Percentiles rank a stretch among this genome's conserved stretches.
phyloP scores from a whole-genome alignment of 2,888 invertebrate genomes.

The Nymphalis polychloros region DNA sequence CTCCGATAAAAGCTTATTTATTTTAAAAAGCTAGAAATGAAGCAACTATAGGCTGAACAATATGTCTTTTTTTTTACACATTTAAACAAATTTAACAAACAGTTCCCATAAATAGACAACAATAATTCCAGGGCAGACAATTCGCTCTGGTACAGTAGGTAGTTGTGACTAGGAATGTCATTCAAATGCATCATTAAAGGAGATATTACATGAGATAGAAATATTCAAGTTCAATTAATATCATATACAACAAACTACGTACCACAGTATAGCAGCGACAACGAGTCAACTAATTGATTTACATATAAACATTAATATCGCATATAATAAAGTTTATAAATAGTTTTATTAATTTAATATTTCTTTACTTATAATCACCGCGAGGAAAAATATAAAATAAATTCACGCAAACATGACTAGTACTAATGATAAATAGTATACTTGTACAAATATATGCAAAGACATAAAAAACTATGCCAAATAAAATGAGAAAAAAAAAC shows the following conservation, averaged over 20 bases:
- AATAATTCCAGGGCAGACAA: neutral
- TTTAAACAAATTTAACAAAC: constrained; percentile 6
- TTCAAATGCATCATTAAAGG: constrained; percentile 29
- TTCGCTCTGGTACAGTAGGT: neutral
- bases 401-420: constrained; percentile 38
- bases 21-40: constrained; percentile 10
- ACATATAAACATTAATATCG: constrained; percentile 10
- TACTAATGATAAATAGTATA: constrained; percentile 26
- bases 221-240: neutral
- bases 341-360: constrained; percentile 5
- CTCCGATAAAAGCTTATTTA: constrained; percentile 6
- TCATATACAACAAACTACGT: constrained; percentile 7
- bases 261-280: constrained; percentile 2
- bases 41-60: constrained; percentile 9
- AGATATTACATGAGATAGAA: neutral
- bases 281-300: constrained; percentile 8
- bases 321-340: constrained; percentile 19
- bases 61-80: constrained; percentile 9
- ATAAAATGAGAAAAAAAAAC: constrained; percentile 11
- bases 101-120: constrained; percentile 3
- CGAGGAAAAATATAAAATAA: constrained; percentile 7
- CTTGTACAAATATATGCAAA: constrained; percentile 21
- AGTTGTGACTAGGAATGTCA: constrained; percentile 59
- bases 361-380: neutral
- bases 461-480: constrained; percentile 4